A percentile compares a stretch with the other conserved stretches of the same genome.
These are phyloP conservation scores for Sinhomidia bicolor DNA, from an alignment of 2,888 invertebrate species.

Conservation along the genomic window DNA sequence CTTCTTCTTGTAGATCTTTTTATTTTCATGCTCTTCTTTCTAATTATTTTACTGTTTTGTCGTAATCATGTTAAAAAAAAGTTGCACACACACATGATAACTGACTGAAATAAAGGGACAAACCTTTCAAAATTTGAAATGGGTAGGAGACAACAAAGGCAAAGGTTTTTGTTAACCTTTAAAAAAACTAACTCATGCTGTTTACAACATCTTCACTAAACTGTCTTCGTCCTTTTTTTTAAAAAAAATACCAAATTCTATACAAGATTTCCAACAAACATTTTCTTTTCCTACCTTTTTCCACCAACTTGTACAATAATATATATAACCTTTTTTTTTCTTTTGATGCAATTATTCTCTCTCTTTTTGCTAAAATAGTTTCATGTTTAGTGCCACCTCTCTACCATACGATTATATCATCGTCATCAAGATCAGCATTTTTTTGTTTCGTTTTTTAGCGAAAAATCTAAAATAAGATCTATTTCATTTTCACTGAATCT, in stretches of 20 bases:
- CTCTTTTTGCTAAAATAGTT: conserved; percentile 1
- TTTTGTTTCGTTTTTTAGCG: neutral
- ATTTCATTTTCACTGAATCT: conserved; percentile 46
- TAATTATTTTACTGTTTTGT: conserved; percentile 39
- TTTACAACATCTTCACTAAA: neutral
- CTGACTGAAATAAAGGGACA: neutral
- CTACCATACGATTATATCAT: conserved; percentile 23
- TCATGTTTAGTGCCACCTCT: conserved; percentile 4
- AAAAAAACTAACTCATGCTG: conserved; percentile 5
- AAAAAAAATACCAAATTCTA: no score
- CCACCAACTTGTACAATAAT: neutral
- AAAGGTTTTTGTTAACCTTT: conserved; percentile 22
- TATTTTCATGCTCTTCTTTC: conserved; percentile 1
- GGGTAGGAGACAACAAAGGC: conserved; percentile 53
- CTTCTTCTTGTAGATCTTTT: neutral
- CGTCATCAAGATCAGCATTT: conserved; percentile 33
- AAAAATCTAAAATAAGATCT: conserved; percentile 21
- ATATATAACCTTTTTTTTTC: neutral
- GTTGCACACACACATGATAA: neutral
- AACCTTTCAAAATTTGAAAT: neutral
- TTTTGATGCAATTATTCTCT: neutral
- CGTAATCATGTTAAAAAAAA: conserved; percentile 23
- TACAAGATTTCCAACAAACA: neutral
- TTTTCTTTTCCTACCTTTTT: neutral
- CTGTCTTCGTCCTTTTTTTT: no score